phyloP scores from a whole-genome alignment of 2,113 vertebrate genomes.

The Aepyceros melampus region DNA sequence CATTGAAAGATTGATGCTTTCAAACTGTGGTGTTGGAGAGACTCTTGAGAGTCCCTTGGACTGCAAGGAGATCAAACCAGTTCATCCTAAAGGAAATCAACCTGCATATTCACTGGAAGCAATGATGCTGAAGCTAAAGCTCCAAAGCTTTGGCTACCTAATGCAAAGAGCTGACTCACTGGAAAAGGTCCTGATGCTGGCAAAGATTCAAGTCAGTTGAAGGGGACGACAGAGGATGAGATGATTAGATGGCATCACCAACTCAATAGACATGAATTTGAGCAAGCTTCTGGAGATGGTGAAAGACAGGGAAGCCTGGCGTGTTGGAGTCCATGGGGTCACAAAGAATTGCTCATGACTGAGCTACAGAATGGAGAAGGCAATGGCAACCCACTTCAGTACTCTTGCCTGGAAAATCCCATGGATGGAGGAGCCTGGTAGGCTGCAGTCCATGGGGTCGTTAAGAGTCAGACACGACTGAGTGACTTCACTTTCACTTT shows the following conservation, averaged over 20 bases:
- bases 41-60: background rate
- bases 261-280: background rate
- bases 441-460: background rate
- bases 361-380: background rate
- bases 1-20: background rate
- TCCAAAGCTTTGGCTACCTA: background rate
- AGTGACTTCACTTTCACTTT: no score
- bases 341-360: background rate
- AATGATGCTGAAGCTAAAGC: background rate
- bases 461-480: accelerated
- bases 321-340: background rate
- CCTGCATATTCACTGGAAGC: background rate
- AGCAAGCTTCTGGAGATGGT: background rate
- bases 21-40: background rate
- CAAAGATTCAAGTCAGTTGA: background rate
- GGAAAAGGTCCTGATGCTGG: background rate
- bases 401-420: no score
- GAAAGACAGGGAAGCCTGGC: background rate
- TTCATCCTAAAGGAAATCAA: background rate
- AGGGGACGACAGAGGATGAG: background rate
- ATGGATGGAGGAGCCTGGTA: no score
- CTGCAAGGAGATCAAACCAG: background rate
- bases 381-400: no score
- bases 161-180: background rate
- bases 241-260: background rate